These are phyloP conservation scores for Hesperophylax magnus DNA, from an alignment of 1,140 invertebrate species.

Conservation along the genomic window DNA sequence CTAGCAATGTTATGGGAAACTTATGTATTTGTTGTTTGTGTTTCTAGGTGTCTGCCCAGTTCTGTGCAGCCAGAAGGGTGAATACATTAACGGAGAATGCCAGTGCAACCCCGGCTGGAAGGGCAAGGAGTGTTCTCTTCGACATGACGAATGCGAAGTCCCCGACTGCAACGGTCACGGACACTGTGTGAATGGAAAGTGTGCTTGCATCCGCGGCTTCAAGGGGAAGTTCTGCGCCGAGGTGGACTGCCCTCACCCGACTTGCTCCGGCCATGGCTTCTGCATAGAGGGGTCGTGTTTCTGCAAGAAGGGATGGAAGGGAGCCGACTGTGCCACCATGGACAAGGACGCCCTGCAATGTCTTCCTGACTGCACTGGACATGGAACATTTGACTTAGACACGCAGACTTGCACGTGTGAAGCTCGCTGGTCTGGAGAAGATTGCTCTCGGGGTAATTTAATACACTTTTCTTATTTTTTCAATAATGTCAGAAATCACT, in stretches of 20 bases:
- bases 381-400: conserved; percentile 95
- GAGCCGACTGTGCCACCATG: conserved; percentile 90
- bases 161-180: conserved; percentile 96
- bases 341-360: conserved; percentile 95
- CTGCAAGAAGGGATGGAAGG: conserved; percentile 98
- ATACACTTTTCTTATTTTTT: not conserved
- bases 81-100: conserved; percentile 96
- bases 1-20: no score
- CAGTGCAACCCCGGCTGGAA: conserved; percentile 98
- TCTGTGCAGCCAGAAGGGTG: conserved; percentile 94
- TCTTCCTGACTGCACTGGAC: conserved; percentile 93
- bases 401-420: conserved; percentile 93
- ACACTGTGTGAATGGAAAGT: conserved; percentile 95
- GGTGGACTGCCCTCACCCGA: conserved; percentile 95
- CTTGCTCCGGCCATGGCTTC: conserved; percentile 95
- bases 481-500: no score
- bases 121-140: conserved; percentile 93
- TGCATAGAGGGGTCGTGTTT: conserved; percentile 96
- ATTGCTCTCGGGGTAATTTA: conserved; percentile 89
- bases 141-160: conserved; percentile 95
- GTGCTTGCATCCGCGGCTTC: conserved; percentile 92
- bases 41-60: conserved; percentile 92
- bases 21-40: not conserved
- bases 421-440: conserved; percentile 92
- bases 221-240: conserved; percentile 94